A percentile compares a stretch with the other conserved stretches of the same genome.
Conservation (phyloP, 2,113 vertebrate genomes). For the Beaufortia kweichowensis region DNA sequence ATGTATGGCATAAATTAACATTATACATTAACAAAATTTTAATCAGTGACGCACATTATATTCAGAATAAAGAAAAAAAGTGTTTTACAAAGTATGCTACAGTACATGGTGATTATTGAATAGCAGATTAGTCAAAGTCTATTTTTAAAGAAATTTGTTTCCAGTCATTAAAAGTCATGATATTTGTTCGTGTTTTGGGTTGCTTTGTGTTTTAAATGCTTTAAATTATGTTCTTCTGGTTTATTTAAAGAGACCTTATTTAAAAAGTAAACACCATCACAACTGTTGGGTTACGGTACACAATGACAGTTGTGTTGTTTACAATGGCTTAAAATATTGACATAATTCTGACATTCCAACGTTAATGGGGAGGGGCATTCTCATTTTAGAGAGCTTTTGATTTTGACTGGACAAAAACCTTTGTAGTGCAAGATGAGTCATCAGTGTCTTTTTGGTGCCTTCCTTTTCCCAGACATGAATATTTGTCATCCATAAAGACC, state of each 20-base stretch:
- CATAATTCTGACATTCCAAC: no score
- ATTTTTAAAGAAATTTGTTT: background rate
- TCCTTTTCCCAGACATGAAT: no score
- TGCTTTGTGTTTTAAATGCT: background rate
- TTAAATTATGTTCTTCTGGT: slow-evolving; percentile 5
- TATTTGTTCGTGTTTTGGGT: background rate
- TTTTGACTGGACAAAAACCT: no score
- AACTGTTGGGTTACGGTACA: background rate
- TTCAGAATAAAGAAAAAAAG: background rate
- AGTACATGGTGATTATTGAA: background rate
- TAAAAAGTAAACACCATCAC: background rate
- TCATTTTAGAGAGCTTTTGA: no score
- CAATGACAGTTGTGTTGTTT: background rate
- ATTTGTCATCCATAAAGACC: no score
- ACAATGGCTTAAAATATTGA: no score
- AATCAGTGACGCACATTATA: background rate
- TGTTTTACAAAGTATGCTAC: background rate
- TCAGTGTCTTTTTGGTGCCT: no score
- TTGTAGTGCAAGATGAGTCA: no score
- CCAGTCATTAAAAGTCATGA: background rate
- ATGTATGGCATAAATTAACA: background rate
- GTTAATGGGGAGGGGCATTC: no score
- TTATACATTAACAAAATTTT: background rate
- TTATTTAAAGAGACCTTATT: background rate
- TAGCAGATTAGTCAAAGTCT: background rate